Conservation (phyloP, 1,140 invertebrate species). For the Zaprionus ghesquierei region DNA sequence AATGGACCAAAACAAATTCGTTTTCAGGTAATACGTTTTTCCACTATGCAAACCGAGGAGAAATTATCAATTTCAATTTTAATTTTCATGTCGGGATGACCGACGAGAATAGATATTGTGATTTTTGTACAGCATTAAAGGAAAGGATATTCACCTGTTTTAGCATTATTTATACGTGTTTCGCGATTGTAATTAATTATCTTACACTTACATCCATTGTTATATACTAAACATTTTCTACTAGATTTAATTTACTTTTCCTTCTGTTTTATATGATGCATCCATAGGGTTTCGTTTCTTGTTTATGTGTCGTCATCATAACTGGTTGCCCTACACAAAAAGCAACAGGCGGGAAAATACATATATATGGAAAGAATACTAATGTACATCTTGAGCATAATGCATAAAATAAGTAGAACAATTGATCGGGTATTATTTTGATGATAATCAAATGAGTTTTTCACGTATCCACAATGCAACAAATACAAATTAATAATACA, state of each 20-base stretch:
- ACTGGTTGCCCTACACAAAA: not conserved
- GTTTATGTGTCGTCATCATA: not conserved
- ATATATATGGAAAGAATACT: not conserved
- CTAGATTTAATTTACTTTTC: slow-evolving; percentile 71
- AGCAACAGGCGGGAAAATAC: not conserved
- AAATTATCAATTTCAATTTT: slow-evolving; percentile 5
- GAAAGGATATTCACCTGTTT: slow-evolving; percentile 23
- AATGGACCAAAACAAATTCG: slow-evolving; percentile 31
- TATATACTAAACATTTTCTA: slow-evolving; percentile 77
- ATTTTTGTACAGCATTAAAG: slow-evolving; percentile 46
- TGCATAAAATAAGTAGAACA: not conserved
- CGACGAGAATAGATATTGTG: not conserved
- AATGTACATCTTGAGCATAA: slow-evolving; percentile 20
- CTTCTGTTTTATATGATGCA: slow-evolving; percentile 15
- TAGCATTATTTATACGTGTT: slow-evolving; percentile 22
- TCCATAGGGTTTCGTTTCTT: not conserved
- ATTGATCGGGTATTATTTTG: not conserved
- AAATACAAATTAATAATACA: slow-evolving; percentile 7
- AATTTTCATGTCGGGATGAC: not conserved
- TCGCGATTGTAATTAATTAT: slow-evolving; percentile 44
- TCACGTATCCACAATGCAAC: slow-evolving; percentile 15
- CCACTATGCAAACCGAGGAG: not conserved
- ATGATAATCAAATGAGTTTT: not conserved
- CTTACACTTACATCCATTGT: slow-evolving; percentile 65
- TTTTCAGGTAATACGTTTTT: slow-evolving; percentile 27